Base-by-base conservation (phyloP, 2,888 invertebrate species). In the Agonopterix subpropinquella region DNA sequence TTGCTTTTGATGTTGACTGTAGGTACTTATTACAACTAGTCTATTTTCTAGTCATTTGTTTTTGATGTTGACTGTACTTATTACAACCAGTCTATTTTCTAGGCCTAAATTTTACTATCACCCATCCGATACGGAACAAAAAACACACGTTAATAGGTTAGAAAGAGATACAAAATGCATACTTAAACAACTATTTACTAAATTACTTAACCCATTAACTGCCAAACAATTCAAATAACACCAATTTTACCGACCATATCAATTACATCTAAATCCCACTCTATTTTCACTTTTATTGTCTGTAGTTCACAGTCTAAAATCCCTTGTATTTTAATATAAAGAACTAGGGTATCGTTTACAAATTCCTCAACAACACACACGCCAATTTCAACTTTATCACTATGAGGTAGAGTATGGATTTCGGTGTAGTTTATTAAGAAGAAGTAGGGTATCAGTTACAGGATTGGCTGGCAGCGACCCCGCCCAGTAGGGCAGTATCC, bases 361-460 rank as follows among this genome's bases (percentile, higher is more conserved):
- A 73, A 71, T 70, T 62, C 61, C 47, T 18, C 13, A 44, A 43
- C 50, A 43, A 44, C n/a, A 7, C n/a, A 35, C 15, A 37, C 42
- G 9, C 50, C 41, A 71, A 55, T 65, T 58, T 62, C 42, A 57
- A 57, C 72, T 58, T 50, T 77, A 62, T 13, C 0, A 0, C 0
- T 0, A 2, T 0, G 2, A 0, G 0, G 0, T 4, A 70, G 51
- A 54, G 65, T 62, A 43, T 51, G 7, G 46, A 64, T 64, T 74
- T 1, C 43, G 28, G 53, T 68, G 65, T 35, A 39, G 11, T 50
- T 49, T 48, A 55, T 67, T 56, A 59, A 75, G 74, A 83, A 84
- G 84, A 84, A 83, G 77, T 74, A 75, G 69, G 78, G 85, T 88
- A 83, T 88, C 86, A 77, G 74, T 87, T 88, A 87, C 87, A 84